phyloP scores from a whole-genome alignment of 2,888 invertebrate genomes.

The Fissipunctia ypsillon region DNA sequence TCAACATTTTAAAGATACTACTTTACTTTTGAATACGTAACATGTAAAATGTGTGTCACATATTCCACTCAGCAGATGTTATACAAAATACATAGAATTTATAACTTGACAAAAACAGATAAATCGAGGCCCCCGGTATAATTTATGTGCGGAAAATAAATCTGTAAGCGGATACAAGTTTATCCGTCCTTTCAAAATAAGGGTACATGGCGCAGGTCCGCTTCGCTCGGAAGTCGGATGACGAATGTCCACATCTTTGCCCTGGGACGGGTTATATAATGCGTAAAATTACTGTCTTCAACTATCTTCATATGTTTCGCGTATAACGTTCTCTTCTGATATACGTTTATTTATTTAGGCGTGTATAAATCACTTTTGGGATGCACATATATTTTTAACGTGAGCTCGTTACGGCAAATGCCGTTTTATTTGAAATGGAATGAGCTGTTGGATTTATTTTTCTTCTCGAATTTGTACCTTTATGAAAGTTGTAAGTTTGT shows the following conservation, averaged over 20 bases:
- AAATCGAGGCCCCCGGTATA: constrained; percentile 73
- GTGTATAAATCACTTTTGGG: constrained; percentile 66
- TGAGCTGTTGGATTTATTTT: constrained; percentile 45
- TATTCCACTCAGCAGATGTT: constrained; percentile 60
- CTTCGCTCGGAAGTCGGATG: constrained; percentile 80
- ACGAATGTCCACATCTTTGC: constrained; percentile 84
- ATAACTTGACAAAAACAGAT: constrained; percentile 70
- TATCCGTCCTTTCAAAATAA: constrained; percentile 84
- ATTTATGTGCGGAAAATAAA: constrained; percentile 83
- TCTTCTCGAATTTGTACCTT: constrained; percentile 12
- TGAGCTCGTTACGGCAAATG: constrained; percentile 48
- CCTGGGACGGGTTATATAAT: constrained; percentile 86
- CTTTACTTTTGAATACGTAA: constrained; percentile 53
- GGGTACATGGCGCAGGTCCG: constrained; percentile 77
- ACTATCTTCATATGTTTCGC: constrained; percentile 82
- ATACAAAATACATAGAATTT: constrained; percentile 66
- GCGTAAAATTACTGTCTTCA: constrained; percentile 88
- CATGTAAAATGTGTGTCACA: constrained; percentile 50
- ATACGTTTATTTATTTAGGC: constrained; percentile 73
- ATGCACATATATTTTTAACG: constrained; percentile 60
- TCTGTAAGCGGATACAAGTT: constrained; percentile 84
- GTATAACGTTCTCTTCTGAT: constrained; percentile 70
- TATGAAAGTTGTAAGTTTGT: constrained; percentile 31
- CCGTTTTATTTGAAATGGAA: constrained; percentile 53
- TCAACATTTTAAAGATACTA: constrained; percentile 54